Evolutionary conservation across 2,797 vertebrate genomes (phyloP).

Genomic region (Jordanella pulchra): DNA sequence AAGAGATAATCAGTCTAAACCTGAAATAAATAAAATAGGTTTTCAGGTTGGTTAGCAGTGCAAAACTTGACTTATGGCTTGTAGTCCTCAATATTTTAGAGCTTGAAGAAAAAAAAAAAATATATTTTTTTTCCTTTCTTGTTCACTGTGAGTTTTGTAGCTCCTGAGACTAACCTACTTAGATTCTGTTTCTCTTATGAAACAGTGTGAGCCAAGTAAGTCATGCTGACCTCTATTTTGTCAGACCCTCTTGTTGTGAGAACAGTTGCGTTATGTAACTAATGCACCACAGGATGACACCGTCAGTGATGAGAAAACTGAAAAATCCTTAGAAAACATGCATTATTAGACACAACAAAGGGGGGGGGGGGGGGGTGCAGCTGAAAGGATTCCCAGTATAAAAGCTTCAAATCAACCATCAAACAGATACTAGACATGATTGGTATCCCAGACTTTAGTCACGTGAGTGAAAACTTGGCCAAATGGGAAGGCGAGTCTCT

Average conservation of each 20-base stretch:
- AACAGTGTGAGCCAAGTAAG: constrained; percentile 57
- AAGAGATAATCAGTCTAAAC: not conserved
- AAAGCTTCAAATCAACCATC: constrained; percentile 41
- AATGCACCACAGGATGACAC: constrained; percentile 44
- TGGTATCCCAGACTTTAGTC: constrained; percentile 79
- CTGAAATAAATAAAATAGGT: not conserved
- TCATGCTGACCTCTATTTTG: constrained; percentile 67
- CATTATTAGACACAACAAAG: constrained; percentile 1
- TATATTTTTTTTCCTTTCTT: too few species aligned
- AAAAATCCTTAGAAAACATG: not conserved
- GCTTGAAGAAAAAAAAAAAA: not conserved
- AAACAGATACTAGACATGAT: constrained; percentile 40
- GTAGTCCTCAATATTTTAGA: not conserved
- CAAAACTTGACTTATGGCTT: not conserved
- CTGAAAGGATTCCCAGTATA: constrained; percentile 15
- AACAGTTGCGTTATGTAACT: constrained; percentile 66
- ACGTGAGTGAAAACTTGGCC: constrained; percentile 79
- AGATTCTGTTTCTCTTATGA: constrained; percentile 57
- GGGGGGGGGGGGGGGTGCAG: not conserved
- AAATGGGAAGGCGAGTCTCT: constrained; percentile 79
- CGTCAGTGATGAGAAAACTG: constrained; percentile 5
- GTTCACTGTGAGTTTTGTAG: not conserved
- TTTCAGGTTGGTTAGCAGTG: not conserved
- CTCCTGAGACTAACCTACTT: constrained; percentile 15
- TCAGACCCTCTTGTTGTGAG: constrained; percentile 63